Evolutionary conservation across 2,888 invertebrate species (phyloP).

Genomic region (Ephialtes manifestator): DNA sequence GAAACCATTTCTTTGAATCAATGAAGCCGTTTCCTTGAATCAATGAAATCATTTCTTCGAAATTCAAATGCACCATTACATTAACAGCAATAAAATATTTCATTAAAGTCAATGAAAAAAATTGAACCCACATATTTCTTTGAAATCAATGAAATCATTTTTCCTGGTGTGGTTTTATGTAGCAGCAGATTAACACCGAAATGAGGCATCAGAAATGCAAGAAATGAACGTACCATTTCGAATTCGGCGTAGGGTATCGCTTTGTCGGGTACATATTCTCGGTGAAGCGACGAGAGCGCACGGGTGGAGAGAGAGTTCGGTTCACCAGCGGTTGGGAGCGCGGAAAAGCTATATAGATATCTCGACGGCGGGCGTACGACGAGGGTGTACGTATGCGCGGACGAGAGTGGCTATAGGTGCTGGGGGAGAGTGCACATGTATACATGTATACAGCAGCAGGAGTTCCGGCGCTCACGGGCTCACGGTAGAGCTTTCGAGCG

Average conservation of each 20-base stretch:
- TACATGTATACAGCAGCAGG: background rate
- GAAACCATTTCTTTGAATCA: no score
- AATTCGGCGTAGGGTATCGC: constrained; percentile 25
- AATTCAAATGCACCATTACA: no score
- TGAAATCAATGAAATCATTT: no score
- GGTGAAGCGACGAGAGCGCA: constrained; percentile 39
- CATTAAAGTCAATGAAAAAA: no score
- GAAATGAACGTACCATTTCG: no score
- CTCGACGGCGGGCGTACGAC: constrained; percentile 1
- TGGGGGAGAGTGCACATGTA: constrained; percentile 21
- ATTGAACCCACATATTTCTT: no score
- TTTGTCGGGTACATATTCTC: constrained; percentile 42
- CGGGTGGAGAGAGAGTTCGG: constrained; percentile 4
- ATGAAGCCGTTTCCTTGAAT: no score
- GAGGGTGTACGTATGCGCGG: constrained; percentile 19
- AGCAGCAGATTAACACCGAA: no score
- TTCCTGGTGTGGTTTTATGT: no score
- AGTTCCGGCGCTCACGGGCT: constrained; percentile 48
- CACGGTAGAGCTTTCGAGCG: constrained; percentile 59
- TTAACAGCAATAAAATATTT: no score
- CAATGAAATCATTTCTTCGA: no score
- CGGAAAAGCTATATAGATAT: constrained; percentile 16
- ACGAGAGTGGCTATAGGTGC: constrained; percentile 47
- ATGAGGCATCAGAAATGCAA: no score
- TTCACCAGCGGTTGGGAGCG: background rate